These are phyloP conservation scores for Peromyscus maniculatus DNA, from an alignment of 2,113 vertebrate species.

Conservation along the genomic window DNA sequence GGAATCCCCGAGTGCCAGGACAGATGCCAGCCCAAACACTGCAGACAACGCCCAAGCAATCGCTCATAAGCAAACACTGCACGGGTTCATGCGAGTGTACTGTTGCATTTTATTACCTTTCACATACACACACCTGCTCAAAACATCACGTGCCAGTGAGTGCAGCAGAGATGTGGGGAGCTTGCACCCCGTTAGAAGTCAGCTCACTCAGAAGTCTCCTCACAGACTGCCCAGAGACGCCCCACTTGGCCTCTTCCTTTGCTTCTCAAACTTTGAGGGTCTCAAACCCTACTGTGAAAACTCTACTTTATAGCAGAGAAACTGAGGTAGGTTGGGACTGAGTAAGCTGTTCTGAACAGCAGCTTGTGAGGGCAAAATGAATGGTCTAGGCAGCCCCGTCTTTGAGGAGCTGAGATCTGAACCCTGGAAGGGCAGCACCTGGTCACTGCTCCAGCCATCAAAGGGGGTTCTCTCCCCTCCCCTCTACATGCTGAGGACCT, in stretches of 20 bases:
- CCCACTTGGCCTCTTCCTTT: rapidly evolving
- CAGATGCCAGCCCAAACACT: not conserved
- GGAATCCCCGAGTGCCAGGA: not conserved
- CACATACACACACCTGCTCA: not conserved
- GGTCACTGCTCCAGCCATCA: rapidly evolving
- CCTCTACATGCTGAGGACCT: rapidly evolving
- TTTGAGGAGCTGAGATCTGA: not conserved
- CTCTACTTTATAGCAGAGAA: not conserved
- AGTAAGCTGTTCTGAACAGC: not conserved
- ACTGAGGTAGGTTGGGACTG: too few species aligned
- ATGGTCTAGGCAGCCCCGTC: not conserved
- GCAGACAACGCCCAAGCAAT: not conserved
- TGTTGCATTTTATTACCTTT: rapidly evolving
- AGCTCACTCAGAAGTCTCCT: rapidly evolving
- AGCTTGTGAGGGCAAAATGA: not conserved
- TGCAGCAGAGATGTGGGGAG: rapidly evolving
- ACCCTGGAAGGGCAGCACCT: rapidly evolving
- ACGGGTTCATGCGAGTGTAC: rapidly evolving
- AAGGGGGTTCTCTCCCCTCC: rapidly evolving
- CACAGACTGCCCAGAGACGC: rapidly evolving
- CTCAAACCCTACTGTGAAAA: not conserved
- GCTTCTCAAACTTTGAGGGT: not conserved
- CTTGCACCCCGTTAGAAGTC: rapidly evolving
- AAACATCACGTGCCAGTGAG: rapidly evolving
- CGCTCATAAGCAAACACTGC: rapidly evolving